Evolutionary conservation across 2,888 invertebrate genomes (phyloP), one percentile per base, ranked within the genome.

Genomic region (Lasioglossum oenotherae): DNA sequence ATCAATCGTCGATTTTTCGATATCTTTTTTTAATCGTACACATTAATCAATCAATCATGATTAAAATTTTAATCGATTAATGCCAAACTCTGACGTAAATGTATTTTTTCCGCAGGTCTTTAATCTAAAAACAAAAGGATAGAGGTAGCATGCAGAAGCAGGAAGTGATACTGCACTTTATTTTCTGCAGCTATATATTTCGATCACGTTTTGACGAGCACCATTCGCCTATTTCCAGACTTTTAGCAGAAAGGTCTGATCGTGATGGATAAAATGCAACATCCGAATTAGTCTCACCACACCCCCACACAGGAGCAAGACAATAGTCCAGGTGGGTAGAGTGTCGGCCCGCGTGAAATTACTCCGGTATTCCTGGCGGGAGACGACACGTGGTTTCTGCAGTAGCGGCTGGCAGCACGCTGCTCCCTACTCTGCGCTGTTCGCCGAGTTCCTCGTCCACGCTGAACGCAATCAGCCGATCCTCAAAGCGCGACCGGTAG

Each of bases 401-500:
- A 83, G 82, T 82, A 80, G 82, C 87, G 82, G 76, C 84, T 78
- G 87, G 87, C 91, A 89, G 87, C 91, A 89, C 88, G 91, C 85
- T 85, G 79, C 90, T 86, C 91, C 92, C 91, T 91, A 91, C 91
- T 84, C 73, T 88, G 82, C 86, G 80, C 82, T 83, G 86, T 49
- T 78, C 82, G 81, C 38, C 87, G 91, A 84, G 81, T 91, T 91
- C 89, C 85, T 91, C 91, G 90, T 91, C 90, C 90, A 91, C 87
- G 84, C 90, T 86, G 89, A 83, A 88, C 91, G 92, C 91, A 91
- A 91, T 91, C 88, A 91, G 91, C 84, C 91, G 91, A 91, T 90
- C 90, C 88, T 90, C 91, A 91, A 91, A 91, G 89, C 91, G 88
- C 91, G 91, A 91, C 91, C 92, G 92, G 91, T 91, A 91, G 91